Percentiles rank a stretch among this genome's conserved stretches.
phyloP scores from a whole-genome alignment of 2,797 vertebrate species.

The Austrolebias charrua region DNA sequence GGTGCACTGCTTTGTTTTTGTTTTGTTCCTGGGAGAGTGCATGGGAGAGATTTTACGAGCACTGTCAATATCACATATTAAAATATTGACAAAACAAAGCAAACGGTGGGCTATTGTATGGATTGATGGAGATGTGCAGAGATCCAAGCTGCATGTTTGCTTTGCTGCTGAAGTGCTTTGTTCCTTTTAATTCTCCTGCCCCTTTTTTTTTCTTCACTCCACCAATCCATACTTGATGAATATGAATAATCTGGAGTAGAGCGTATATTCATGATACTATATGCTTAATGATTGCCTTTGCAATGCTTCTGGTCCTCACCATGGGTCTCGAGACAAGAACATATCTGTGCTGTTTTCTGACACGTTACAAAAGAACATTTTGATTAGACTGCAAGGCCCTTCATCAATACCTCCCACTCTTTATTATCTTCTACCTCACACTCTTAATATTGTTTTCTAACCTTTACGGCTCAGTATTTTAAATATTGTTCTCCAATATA shows the following conservation, averaged over 20 bases:
- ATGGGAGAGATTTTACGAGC: slow-evolving; percentile 50
- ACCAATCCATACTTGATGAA: slow-evolving; percentile 20
- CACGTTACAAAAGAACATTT: slow-evolving; percentile 34
- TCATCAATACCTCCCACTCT: slow-evolving; percentile 54
- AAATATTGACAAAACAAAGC: slow-evolving; percentile 63
- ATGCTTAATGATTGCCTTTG: slow-evolving; percentile 71
- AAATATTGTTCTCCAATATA: slow-evolving; percentile 33
- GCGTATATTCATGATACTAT: slow-evolving; percentile 48
- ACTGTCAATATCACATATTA: slow-evolving; percentile 58
- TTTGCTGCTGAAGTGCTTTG: slow-evolving; percentile 42
- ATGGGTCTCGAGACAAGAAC: slow-evolving; percentile 49
- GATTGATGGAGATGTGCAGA: slow-evolving; percentile 52
- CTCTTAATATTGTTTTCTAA: slow-evolving; percentile 51
- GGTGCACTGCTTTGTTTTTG: slow-evolving; percentile 24
- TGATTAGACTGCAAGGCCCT: slow-evolving; percentile 36
- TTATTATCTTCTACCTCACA: slow-evolving; percentile 26
- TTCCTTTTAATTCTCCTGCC: slow-evolving; percentile 37
- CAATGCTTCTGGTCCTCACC: slow-evolving; percentile 56
- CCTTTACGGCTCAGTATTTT: slow-evolving; percentile 56
- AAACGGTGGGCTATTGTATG: slow-evolving; percentile 56
- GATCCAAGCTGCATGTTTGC: slow-evolving; percentile 58
- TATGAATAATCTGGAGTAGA: slow-evolving; percentile 22
- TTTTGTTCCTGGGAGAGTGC: slow-evolving; percentile 29
- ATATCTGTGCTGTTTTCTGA: slow-evolving; percentile 38
- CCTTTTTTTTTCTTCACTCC: slow-evolving; percentile 22